Evolutionary conservation across 2,797 vertebrate genomes (phyloP), one percentile per base, ranked within the genome.

Genomic region (Melanotaenia maccullochi): DNA sequence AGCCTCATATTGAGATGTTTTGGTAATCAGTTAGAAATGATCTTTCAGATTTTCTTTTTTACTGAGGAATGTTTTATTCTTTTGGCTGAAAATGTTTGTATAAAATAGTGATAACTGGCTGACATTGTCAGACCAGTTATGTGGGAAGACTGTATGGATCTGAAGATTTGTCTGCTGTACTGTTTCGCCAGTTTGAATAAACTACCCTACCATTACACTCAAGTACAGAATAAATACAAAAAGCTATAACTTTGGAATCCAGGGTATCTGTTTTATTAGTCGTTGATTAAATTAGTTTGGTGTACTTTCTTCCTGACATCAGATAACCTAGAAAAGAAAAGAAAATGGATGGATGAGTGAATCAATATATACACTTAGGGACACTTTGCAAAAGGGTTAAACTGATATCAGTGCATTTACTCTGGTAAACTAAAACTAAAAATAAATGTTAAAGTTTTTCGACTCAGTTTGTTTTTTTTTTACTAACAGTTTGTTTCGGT

Each of bases 1-100:
- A 49, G 52, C 60, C 51, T 73, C 9, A 71, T 59, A 44, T 55
- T 80, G 16, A 72, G 58, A 64, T 78, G 72, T 81, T 86, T 73
- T 66, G 55, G 75, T 38, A 64, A 61, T 74, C 72, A 13, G 52
- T 9, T 65, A 42, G 40, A 68, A 3, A 22, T 70, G 30, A 61
- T 61, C n/a, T 59, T 69, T 55, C 25, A 3, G 32, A 51, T 32
- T 40, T 4, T 30, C 28, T 30, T 30, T 30, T 20, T 7, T 6
- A 44, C 18, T 3, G 3, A 18, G 18, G 6, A 44, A 18, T 44
- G 18, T 44, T 20, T 44, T 44, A 18, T 40, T 40, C 12, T 40
- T 14, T 40, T 40, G 38, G 5, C 16, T 42, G 40, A 6, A 18
- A 42, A 42, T 24, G 28, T 49, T 61, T 33, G 58, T 63, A 33